Evolutionary conservation across 2,888 invertebrate species (phyloP).

Genomic region (Magallana nippona): DNA sequence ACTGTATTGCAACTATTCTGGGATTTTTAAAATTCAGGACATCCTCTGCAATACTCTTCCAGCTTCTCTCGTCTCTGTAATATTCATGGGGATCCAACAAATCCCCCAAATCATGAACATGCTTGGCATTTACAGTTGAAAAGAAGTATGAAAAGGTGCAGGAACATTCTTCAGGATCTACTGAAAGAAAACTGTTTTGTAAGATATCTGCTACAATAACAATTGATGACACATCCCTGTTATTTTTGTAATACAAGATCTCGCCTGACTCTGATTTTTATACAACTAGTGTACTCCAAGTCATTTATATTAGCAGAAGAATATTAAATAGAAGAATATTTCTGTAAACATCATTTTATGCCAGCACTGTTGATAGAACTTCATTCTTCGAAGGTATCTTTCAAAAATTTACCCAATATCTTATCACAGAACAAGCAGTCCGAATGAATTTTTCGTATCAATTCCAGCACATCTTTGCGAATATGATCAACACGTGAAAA

Average conservation of each 20-base stretch:
- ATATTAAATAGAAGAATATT: no score
- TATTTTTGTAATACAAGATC: no score
- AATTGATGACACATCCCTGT: neutral
- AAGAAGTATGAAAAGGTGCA: neutral
- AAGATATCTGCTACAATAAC: neutral
- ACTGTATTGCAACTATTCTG: no score
- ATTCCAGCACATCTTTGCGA: neutral
- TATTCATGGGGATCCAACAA: neutral
- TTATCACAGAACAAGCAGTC: neutral
- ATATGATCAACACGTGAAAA: constrained; percentile 6
- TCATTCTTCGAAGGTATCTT: neutral
- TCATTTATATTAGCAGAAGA: no score
- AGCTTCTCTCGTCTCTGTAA: neutral
- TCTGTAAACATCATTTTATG: no score
- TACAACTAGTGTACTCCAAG: no score
- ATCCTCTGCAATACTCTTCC: neutral
- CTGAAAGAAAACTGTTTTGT: neutral
- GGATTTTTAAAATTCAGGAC: no score
- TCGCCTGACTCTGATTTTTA: no score
- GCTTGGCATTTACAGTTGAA: neutral
- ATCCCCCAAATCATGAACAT: neutral
- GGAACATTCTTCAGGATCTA: neutral
- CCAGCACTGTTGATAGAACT: no score
- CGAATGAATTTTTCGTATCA: neutral
- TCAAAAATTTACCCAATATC: neutral